These are phyloP conservation scores for Prunella himalayana DNA, from an alignment of 2,113 vertebrate species.

Conservation along the genomic window DNA sequence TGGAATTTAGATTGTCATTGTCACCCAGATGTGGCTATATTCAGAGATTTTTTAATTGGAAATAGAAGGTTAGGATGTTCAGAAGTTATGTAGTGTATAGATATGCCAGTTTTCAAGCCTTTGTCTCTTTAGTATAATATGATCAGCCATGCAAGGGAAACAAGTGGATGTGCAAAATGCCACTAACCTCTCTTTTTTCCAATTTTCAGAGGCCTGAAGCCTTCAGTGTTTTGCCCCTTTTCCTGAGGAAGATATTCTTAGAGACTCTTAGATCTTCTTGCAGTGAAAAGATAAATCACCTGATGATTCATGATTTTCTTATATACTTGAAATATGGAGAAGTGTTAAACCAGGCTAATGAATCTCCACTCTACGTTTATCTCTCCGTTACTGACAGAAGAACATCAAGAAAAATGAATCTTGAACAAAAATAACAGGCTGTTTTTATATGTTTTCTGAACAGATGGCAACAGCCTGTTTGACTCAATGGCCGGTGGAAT, in stretches of 20 bases:
- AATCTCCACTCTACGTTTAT: not conserved
- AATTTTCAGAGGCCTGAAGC: rapidly evolving
- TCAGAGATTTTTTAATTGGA: not conserved
- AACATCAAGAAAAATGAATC: not conserved
- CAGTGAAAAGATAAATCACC: not conserved
- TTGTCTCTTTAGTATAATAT: not conserved
- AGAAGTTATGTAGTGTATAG: not conserved
- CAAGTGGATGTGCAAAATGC: not conserved
- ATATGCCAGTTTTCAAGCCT: not conserved
- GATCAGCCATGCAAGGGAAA: not conserved
- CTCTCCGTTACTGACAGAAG: not conserved
- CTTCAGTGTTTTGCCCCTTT: not conserved
- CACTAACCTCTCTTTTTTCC: not conserved
- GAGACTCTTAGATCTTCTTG: not conserved
- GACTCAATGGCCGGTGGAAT: constrained; percentile 98
- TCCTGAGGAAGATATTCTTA: not conserved
- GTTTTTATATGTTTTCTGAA: not conserved
- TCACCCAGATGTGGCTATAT: too few species aligned
- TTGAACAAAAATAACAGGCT: not conserved
- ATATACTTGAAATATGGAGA: not conserved
- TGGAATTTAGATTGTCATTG: not conserved
- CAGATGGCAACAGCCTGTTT: constrained; percentile 94
- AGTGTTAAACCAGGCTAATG: not conserved
- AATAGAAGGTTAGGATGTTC: not conserved
- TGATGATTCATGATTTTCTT: not conserved